Conservation (phyloP, 2,113 vertebrate genomes). For the Chaetura pelagica region DNA sequence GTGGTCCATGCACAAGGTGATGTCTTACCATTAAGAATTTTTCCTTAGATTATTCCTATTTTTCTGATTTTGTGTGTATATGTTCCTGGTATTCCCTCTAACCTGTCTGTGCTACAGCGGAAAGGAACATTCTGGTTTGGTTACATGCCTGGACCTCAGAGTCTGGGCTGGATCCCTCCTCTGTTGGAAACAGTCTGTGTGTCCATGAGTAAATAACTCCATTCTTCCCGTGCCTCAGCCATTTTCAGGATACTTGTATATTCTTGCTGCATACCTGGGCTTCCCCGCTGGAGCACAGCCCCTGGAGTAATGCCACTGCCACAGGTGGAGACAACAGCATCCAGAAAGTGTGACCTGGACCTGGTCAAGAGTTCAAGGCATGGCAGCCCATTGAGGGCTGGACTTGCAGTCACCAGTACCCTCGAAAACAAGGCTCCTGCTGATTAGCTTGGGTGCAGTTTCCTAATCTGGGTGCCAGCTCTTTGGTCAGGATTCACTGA, state of each 20-base stretch:
- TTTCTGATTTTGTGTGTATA: neutral
- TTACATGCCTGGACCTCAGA: neutral
- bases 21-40: neutral
- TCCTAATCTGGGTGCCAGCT: rapidly evolving
- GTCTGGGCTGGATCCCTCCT: neutral
- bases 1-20: neutral
- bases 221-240: neutral
- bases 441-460: neutral
- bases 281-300: neutral
- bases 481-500: neutral
- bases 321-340: rapidly evolving
- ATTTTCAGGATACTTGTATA: neutral
- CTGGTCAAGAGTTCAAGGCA: neutral
- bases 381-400: rapidly evolving
- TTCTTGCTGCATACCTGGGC: neutral
- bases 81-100: neutral
- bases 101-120: neutral
- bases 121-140: neutral
- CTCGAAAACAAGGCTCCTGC: neutral
- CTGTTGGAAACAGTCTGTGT: neutral
- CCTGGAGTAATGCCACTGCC: neutral
- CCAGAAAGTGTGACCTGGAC: neutral
- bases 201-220: neutral
- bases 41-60: neutral
- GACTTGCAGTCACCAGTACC: neutral